These are phyloP conservation scores for Therioaphis trifolii DNA, from an alignment of 2,888 invertebrate species.

Conservation along the genomic window DNA sequence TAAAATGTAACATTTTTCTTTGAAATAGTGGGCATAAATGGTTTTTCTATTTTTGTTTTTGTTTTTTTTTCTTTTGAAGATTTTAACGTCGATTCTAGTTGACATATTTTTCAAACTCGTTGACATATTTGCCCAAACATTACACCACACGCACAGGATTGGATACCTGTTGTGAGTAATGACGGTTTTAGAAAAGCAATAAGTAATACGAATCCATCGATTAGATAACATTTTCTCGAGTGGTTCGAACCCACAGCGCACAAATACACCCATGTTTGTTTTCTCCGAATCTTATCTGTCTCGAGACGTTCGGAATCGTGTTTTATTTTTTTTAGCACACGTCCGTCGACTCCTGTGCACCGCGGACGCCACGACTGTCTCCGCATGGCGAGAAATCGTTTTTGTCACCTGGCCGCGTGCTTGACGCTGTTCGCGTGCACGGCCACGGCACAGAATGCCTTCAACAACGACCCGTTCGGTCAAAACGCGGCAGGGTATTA, in stretches of 20 bases:
- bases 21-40: too few relatives aligned
- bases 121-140: neutral
- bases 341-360: neutral
- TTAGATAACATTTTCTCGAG: conserved; percentile 36
- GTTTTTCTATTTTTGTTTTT: too few relatives aligned
- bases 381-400: conserved; percentile 1
- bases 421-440: neutral
- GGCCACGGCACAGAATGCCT: conserved; percentile 12
- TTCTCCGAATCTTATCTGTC: conserved; percentile 34
- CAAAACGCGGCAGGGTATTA: conserved; percentile 14
- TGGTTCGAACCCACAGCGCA: neutral
- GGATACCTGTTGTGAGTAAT: neutral
- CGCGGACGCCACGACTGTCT: neutral
- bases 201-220: conserved; percentile 18
- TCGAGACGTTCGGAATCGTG: neutral
- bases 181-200: conserved; percentile 8
- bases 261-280: conserved; percentile 53
- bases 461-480: neutral
- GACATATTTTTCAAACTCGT: too few relatives aligned
- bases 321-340: conserved; percentile 17
- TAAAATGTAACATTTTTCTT: too few relatives aligned
- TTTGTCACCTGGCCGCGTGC: conserved; percentile 18
- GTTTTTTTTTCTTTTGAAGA: too few relatives aligned
- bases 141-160: neutral
- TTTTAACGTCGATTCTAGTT: too few relatives aligned